Conservation (phyloP, 2,888 invertebrate genomes). For the Boloria euphrosyne region DNA sequence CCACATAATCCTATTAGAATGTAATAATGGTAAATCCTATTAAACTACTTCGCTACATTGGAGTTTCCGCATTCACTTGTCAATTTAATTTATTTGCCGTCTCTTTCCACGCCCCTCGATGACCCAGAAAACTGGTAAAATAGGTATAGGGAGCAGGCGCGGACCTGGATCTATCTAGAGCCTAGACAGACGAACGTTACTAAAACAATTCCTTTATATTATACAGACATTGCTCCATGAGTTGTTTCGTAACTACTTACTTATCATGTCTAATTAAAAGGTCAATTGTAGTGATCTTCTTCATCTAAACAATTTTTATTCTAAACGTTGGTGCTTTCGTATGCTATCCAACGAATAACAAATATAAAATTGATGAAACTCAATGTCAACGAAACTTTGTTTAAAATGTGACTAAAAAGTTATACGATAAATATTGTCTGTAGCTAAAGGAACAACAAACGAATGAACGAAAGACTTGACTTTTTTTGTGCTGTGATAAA, state of each 20-base stretch:
- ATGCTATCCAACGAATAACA: background rate
- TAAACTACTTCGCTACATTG: slow-evolving; percentile 17
- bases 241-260: slow-evolving; percentile 11
- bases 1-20: slow-evolving; percentile 22
- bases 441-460: no score
- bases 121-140: slow-evolving; percentile 48
- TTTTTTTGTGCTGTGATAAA: no score
- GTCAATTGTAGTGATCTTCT: slow-evolving; percentile 32
- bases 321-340: slow-evolving; percentile 7
- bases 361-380: background rate
- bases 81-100: slow-evolving; percentile 35
- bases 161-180: slow-evolving; percentile 37
- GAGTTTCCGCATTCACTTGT: slow-evolving; percentile 31
- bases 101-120: slow-evolving; percentile 42
- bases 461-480: no score
- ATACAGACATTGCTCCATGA: slow-evolving; percentile 11
- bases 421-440: no score
- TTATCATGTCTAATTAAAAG: slow-evolving; percentile 29
- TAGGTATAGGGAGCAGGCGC: slow-evolving; percentile 47
- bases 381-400: no score
- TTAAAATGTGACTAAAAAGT: no score
- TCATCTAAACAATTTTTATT: slow-evolving; percentile 5
- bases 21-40: slow-evolving; percentile 28
- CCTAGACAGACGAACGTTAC: slow-evolving; percentile 31
- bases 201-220: slow-evolving; percentile 24